Conservation (phyloP, 2,888 invertebrate genomes). For the Sturmia bella region DNA sequence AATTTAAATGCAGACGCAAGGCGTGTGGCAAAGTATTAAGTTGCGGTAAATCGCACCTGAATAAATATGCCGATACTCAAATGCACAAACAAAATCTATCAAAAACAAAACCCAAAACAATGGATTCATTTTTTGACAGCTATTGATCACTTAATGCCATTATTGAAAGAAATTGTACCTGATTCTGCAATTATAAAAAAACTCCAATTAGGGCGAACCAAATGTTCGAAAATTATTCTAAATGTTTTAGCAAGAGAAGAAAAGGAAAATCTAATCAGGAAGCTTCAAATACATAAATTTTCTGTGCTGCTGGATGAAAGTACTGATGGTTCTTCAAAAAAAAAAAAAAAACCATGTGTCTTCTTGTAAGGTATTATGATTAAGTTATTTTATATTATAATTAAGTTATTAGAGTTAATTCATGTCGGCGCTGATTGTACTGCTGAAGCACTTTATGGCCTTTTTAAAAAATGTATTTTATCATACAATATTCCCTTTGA, state of each 20-base stretch:
- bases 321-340: conserved; percentile 19
- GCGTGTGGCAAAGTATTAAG: too few relatives aligned
- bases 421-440: neutral
- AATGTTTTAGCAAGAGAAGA: too few relatives aligned
- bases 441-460: conserved; percentile 3
- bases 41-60: conserved; percentile 22
- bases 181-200: conserved; percentile 29
- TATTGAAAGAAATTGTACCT: conserved; percentile 17
- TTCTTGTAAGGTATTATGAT: conserved; percentile 26
- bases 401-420: conserved; percentile 5
- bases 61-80: conserved; percentile 21
- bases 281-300: conserved; percentile 17
- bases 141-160: conserved; percentile 1
- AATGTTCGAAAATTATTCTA: too few relatives aligned
- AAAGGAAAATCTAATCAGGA: too few relatives aligned
- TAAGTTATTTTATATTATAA: neutral
- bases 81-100: conserved; percentile 29
- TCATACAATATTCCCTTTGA: conserved; percentile 19
- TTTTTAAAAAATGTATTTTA: conserved; percentile 16
- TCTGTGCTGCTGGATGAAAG: conserved; percentile 19
- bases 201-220: conserved; percentile 22
- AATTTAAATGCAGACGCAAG: too few relatives aligned
- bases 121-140: conserved; percentile 24
- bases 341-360: conserved; percentile 15
- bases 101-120: conserved; percentile 27